A percentile compares a stretch with the other conserved stretches of the same genome.
Evolutionary conservation across 2,113 vertebrate species (phyloP).

Genomic region (Menidia beryllina): DNA sequence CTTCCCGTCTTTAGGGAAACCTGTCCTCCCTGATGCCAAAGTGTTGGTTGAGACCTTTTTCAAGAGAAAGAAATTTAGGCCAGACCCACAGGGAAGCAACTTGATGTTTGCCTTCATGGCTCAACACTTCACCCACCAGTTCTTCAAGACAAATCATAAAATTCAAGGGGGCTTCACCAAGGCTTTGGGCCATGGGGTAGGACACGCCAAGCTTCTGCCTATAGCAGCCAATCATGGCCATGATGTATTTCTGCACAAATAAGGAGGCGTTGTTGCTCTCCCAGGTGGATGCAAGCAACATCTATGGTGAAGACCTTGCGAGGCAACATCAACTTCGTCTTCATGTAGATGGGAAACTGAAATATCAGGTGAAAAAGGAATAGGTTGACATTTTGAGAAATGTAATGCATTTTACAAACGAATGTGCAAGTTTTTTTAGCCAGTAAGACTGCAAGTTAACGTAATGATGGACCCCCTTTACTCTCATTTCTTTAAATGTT

Average conservation of each 20-base stretch:
- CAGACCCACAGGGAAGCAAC: conserved; percentile 89
- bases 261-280: background rate
- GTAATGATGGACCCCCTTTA: too few relatives aligned
- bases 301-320: conserved; percentile 90
- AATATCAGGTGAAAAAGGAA: conserved; percentile 87
- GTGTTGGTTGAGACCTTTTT: conserved; percentile 84
- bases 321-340: conserved; percentile 90
- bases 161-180: conserved; percentile 89
- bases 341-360: conserved; percentile 91
- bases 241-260: background rate
- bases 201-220: conserved; percentile 26
- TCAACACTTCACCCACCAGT: conserved; percentile 98
- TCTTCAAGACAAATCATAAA: conserved; percentile 90
- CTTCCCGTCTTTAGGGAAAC: conserved; percentile 82
- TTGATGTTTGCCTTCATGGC: conserved; percentile 97
- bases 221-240: background rate
- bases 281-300: conserved; percentile 91
- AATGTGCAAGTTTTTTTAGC: too few relatives aligned
- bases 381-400: background rate
- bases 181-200: conserved; percentile 92
- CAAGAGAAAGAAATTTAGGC: conserved; percentile 85
- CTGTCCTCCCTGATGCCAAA: conserved; percentile 85
- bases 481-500: too few relatives aligned
- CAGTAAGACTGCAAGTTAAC: too few relatives aligned
- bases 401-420: too few relatives aligned